These are phyloP conservation scores for Vidua chalybeata DNA, from an alignment of 2,113 vertebrate genomes.

Conservation along the genomic window DNA sequence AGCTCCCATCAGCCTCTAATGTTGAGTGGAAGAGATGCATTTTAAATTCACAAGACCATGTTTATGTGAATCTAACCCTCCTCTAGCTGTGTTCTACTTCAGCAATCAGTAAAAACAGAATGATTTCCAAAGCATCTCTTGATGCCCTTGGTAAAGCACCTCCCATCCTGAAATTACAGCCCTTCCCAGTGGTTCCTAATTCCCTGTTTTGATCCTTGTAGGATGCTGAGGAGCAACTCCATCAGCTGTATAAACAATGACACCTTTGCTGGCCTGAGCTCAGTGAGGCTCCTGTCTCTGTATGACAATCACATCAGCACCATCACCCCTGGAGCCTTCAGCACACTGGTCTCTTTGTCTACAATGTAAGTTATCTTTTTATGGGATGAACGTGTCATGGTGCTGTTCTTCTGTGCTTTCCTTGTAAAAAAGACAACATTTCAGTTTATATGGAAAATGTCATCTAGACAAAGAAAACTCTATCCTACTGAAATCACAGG, in stretches of 20 bases:
- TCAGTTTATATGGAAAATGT: background rate
- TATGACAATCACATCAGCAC: constrained; percentile 96
- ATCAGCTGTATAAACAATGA: constrained; percentile 94
- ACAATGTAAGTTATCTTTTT: constrained; percentile 87
- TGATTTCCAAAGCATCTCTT: background rate
- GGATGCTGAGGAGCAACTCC: constrained; percentile 95
- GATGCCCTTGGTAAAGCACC: background rate
- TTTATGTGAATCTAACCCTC: background rate
- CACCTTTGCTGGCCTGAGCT: constrained; percentile 93
- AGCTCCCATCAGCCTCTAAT: background rate
- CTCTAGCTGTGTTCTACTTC: background rate
- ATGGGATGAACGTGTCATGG: no score
- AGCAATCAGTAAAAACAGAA: background rate
- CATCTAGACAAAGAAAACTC: background rate
- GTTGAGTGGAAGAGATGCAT: background rate
- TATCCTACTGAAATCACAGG: background rate
- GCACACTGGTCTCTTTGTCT: constrained; percentile 92
- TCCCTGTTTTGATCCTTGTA: constrained; percentile 57
- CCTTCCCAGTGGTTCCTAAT: background rate
- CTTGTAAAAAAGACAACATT: accelerated
- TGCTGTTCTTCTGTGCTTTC: background rate
- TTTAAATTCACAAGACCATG: background rate
- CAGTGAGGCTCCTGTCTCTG: constrained; percentile 92
- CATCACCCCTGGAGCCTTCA: constrained; percentile 93
- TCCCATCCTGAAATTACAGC: background rate